A percentile compares a stretch with the other conserved stretches of the same genome.
These are phyloP conservation scores for Girardinichthys multiradiatus DNA, from an alignment of 2,113 vertebrate genomes.

Conservation along the genomic window DNA sequence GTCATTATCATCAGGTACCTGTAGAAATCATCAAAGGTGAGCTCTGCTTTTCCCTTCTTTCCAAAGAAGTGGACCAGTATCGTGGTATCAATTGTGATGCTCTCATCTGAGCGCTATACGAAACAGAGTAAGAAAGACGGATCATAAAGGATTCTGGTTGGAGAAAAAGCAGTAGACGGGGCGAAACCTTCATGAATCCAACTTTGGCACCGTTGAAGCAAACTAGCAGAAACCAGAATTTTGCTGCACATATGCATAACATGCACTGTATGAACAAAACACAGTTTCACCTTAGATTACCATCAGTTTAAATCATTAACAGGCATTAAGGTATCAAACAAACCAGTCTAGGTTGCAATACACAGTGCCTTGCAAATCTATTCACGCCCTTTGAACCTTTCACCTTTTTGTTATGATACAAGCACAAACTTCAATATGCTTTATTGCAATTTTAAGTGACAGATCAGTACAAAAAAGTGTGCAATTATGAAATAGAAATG, in stretches of 20 bases:
- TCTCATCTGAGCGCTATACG: slow-evolving; percentile 90
- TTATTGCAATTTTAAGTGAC: neutral
- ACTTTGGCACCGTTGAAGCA: slow-evolving; percentile 42
- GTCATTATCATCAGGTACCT: slow-evolving; percentile 77
- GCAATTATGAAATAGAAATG: neutral
- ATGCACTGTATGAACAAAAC: slow-evolving; percentile 24
- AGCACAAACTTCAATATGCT: neutral
- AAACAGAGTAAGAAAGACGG: slow-evolving; percentile 26
- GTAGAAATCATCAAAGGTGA: slow-evolving; percentile 98
- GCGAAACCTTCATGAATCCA: slow-evolving; percentile 49
- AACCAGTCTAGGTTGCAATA: slow-evolving; percentile 59
- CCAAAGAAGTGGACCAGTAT: slow-evolving; percentile 97
- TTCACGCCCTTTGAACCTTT: neutral
- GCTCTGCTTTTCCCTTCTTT: slow-evolving; percentile 97
- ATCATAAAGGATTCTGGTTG: slow-evolving; percentile 24
- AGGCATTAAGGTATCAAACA: slow-evolving; percentile 24
- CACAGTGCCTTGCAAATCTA: neutral
- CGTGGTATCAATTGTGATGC: slow-evolving; percentile 90
- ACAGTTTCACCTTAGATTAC: slow-evolving; percentile 29
- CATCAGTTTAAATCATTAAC: slow-evolving; percentile 43
- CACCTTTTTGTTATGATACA: neutral
- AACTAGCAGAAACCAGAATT: slow-evolving; percentile 55
- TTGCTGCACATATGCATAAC: slow-evolving; percentile 39
- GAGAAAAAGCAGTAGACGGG: slow-evolving; percentile 29
- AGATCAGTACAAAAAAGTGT: neutral